Percentiles rank a stretch among this genome's conserved stretches.
phyloP scores from a whole-genome alignment of 1,140 invertebrate species.

The Drosophila pseudoananassae region DNA sequence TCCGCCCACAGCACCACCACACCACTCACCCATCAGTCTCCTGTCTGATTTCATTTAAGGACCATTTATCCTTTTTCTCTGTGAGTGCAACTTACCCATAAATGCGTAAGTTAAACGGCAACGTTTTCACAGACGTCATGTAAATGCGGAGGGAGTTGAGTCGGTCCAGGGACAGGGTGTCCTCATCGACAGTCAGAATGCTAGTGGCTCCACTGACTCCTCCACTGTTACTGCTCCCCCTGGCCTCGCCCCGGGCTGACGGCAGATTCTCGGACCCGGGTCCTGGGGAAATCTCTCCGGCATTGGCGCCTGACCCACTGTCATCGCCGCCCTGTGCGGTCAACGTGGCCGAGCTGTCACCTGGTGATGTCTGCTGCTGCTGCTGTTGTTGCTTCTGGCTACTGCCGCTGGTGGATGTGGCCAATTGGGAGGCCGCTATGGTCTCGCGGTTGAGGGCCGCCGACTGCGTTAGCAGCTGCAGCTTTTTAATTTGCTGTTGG shows the following conservation, averaged over 20 bases:
- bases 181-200: conserved; percentile 80
- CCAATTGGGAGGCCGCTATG: conserved; percentile 83
- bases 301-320: conserved; percentile 24
- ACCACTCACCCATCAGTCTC: conserved; percentile 11
- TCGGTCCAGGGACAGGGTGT: conserved; percentile 78
- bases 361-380: conserved; percentile 45
- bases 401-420: conserved; percentile 75
- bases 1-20: background rate
- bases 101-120: conserved; percentile 83
- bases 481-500: conserved; percentile 83
- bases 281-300: conserved; percentile 17
- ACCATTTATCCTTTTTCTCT: conserved; percentile 13
- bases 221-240: conserved; percentile 14
- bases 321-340: conserved; percentile 49
- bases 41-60: conserved; percentile 30
- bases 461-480: conserved; percentile 83
- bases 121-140: conserved; percentile 81
- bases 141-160: conserved; percentile 82
- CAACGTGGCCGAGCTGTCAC: conserved; percentile 67
- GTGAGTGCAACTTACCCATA: conserved; percentile 78
- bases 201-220: conserved; percentile 42
- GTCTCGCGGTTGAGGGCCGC: conserved; percentile 83
- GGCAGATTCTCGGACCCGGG: conserved; percentile 48
- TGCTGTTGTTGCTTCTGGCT: conserved; percentile 14
- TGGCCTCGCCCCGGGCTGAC: conserved; percentile 19